Evolutionary conservation across 1,140 invertebrate genomes (phyloP), one percentile per base, ranked within the genome.

Genomic region (Tetramorium alpestre): DNA sequence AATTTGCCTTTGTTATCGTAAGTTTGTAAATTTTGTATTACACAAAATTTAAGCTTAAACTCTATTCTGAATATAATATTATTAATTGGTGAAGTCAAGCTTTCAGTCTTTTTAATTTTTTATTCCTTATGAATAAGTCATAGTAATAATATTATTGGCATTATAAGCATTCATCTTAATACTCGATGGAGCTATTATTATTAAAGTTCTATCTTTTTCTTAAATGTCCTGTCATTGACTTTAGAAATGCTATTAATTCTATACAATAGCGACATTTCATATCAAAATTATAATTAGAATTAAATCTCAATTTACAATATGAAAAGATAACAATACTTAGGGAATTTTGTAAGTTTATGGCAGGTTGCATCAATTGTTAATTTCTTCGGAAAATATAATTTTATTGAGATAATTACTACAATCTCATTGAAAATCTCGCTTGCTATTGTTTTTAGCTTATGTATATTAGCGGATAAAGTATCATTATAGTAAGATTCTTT

Each of bases 21-120:
- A 13, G 44, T 33, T 54, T 54, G 54, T 65, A n/a, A 65, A 65
- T 16, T 25, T 3, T 54, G 3, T 49, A 44, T 80, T 41, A 47
- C 18, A 5, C 18, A 56, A 54, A 41, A 2, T 33, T 56, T n/a
- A 69, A 69, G 4, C 33, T 80, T 41, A 51, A 78, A 16, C 4
- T 65, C 11, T 65, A 51, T 22, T 13, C 13, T 69, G 8, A 33
- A 80, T 69, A 28, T 80, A 54, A 80, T 80, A 41, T 67, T 13
- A 51, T 51, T n/a, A 18, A 65, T 65, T 78, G 47, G 47, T 65
- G 1, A 60, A 60, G 1, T 56, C 25, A 13, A 60, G 18, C 5
- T 77, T 38, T 56, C 1, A 28, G 13, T 22, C 2, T 49, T 10
- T 64, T 64, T 78, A 78, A 64, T 25, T 25, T 78, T 78, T 78